Evolutionary conservation across 2,113 vertebrate species (phyloP).

Genomic region (Tinamus guttatus): DNA sequence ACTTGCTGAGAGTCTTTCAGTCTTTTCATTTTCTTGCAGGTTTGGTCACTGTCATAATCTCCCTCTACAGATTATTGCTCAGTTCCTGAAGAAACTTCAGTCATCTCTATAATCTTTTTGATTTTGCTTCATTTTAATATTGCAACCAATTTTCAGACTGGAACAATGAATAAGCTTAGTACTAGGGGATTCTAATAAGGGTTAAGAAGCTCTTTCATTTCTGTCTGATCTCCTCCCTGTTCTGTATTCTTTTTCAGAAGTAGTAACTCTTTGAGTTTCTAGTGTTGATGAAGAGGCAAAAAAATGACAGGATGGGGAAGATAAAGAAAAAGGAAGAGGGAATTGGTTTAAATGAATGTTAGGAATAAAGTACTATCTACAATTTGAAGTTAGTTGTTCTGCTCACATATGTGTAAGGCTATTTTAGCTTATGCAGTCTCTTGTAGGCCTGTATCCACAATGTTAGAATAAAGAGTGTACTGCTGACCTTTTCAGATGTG

Average conservation of each 20-base stretch:
- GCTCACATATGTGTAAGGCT: background rate
- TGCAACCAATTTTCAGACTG: background rate
- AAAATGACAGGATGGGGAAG: background rate
- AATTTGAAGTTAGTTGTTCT: background rate
- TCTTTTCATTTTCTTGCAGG: slow-evolving; percentile 4
- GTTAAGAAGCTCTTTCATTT: background rate
- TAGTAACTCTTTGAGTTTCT: background rate
- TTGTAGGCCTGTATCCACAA: background rate
- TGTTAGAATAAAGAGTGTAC: background rate
- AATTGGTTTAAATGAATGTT: background rate
- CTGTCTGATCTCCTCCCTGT: background rate
- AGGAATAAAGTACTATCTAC: background rate
- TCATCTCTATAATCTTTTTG: background rate
- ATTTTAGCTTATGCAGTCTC: background rate
- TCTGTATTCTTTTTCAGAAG: slow-evolving; percentile 22
- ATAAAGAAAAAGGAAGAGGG: background rate
- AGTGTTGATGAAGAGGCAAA: background rate
- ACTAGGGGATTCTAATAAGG: background rate
- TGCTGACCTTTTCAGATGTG: background rate
- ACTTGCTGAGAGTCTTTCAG: slow-evolving; percentile 20
- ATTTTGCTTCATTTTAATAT: slow-evolving; percentile 47
- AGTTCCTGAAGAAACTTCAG: slow-evolving; percentile 15
- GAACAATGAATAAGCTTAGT: background rate
- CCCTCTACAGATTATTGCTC: slow-evolving; percentile 25
- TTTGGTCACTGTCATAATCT: slow-evolving; percentile 26